phyloP scores from a whole-genome alignment of 2,113 vertebrate genomes.

The Hippocampus mohnikei region DNA sequence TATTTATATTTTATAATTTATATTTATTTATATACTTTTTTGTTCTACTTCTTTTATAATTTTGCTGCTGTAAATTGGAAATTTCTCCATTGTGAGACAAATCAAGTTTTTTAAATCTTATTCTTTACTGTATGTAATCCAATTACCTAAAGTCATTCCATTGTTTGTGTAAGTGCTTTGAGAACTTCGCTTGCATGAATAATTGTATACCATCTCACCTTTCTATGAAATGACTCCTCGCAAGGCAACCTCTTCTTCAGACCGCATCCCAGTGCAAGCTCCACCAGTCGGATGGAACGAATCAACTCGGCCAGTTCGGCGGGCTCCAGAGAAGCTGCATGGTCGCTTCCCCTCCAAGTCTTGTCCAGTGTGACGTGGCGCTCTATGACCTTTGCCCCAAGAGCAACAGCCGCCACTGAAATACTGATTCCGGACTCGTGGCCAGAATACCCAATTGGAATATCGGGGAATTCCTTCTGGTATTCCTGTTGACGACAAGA shows the following conservation, averaged over 20 bases:
- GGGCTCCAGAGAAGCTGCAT: constrained; percentile 83
- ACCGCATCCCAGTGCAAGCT: constrained; percentile 81
- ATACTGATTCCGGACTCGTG: constrained; percentile 89
- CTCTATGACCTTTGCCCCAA: constrained; percentile 93
- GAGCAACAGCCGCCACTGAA: constrained; percentile 86
- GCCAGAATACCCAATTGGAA: constrained; percentile 95
- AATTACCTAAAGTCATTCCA: too few relatives aligned
- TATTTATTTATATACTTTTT: too few relatives aligned
- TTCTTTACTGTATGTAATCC: too few relatives aligned
- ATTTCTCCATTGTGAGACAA: too few relatives aligned
- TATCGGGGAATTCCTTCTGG: constrained; percentile 93
- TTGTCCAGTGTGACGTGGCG: constrained; percentile 93
- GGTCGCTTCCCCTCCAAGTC: constrained; percentile 92
- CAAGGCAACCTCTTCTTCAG: constrained; percentile 84
- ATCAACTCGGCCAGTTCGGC: constrained; percentile 84
- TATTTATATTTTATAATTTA: too few relatives aligned
- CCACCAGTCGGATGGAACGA: constrained; percentile 83
- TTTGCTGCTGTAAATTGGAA: too few relatives aligned
- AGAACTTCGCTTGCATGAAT: too few relatives aligned
- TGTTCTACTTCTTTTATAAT: too few relatives aligned
- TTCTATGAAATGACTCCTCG: constrained; percentile 88
- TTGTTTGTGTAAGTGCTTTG: too few relatives aligned
- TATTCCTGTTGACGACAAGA: constrained; percentile 78
- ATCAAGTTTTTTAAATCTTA: too few relatives aligned
- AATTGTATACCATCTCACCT: constrained; percentile 70